phyloP scores from a whole-genome alignment of 2,888 invertebrate genomes.

The Pemphredon lugubris region DNA sequence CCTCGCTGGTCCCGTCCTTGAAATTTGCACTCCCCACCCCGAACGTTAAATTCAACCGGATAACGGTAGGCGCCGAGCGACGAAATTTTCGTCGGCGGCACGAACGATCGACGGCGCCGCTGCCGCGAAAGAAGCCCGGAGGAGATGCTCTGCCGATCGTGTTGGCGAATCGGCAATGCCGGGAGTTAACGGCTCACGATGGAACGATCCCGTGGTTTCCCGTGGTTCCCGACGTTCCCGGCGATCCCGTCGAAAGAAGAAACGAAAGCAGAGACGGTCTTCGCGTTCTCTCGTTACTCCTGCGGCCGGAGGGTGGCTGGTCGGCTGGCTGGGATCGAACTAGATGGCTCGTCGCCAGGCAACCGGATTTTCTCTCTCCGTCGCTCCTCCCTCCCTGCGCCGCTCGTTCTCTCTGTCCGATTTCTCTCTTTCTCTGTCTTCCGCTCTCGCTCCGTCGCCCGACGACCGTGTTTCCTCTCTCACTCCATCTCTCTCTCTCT shows the following conservation, averaged over 20 bases:
- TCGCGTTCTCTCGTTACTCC: conserved; percentile 59
- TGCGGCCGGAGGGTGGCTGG: conserved; percentile 65
- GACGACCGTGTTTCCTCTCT: conserved; percentile 6
- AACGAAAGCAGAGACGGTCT: conserved; percentile 28
- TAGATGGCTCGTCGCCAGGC: conserved; percentile 80
- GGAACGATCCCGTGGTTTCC: too few species aligned
- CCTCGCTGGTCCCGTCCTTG: background rate
- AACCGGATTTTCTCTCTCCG: conserved; percentile 71
- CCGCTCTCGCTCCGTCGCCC: background rate
- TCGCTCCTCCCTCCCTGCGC: conserved; percentile 28
- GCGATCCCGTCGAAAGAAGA: conserved; percentile 37
- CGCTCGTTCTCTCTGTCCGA: too few species aligned
- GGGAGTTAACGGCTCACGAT: too few species aligned
- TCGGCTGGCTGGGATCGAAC: conserved; percentile 80
- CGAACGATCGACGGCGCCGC: too few species aligned
- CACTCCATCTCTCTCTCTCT: conserved; percentile 19
- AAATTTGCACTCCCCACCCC: background rate
- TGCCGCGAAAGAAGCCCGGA: background rate
- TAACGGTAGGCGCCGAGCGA: too few species aligned
- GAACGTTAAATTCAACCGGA: background rate
- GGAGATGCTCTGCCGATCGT: too few species aligned
- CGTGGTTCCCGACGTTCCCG: background rate
- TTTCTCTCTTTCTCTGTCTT: conserved; percentile 11
- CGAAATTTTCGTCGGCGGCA: too few species aligned
- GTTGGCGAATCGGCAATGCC: too few species aligned